phyloP scores from a whole-genome alignment of 2,113 vertebrate genomes.

The Oncorhynchus masou region DNA sequence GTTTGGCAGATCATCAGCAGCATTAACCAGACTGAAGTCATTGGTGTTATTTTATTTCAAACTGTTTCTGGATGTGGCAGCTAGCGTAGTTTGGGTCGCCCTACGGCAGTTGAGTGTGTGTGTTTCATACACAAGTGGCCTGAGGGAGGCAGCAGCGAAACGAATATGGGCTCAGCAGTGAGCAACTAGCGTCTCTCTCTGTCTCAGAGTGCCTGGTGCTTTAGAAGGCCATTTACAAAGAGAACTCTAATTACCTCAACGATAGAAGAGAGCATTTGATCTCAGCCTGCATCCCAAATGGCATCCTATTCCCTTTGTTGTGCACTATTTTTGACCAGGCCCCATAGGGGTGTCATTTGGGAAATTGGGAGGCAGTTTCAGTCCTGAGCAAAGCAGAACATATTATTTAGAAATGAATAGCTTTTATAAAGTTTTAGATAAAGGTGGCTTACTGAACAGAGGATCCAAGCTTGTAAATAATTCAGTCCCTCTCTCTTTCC shows the following conservation, averaged over 20 bases:
- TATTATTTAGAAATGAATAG: constrained; percentile 65
- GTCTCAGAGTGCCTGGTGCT: constrained; percentile 46
- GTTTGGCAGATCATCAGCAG: constrained; percentile 3
- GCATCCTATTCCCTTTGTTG: too few relatives aligned
- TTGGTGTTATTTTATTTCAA: constrained; percentile 31
- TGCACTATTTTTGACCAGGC: too few relatives aligned
- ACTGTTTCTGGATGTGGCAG: constrained; percentile 21
- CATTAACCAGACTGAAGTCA: constrained; percentile 15
- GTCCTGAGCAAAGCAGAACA: constrained; percentile 76
- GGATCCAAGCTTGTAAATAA: constrained; percentile 73
- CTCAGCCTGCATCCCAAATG: constrained; percentile 20
- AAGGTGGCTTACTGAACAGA: constrained; percentile 73
- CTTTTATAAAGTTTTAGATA: constrained; percentile 59
- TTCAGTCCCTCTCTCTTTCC: constrained; percentile 44
- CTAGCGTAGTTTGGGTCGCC: too few relatives aligned
- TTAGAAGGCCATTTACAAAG: constrained; percentile 79
- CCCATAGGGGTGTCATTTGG: too few relatives aligned
- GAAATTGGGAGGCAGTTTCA: too few relatives aligned
- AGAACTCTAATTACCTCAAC: constrained; percentile 77
- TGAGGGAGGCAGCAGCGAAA: constrained; percentile 80
- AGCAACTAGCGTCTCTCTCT: constrained; percentile 46
- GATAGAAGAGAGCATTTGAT: constrained; percentile 76
- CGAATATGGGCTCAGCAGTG: constrained; percentile 52
- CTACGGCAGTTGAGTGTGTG: constrained; percentile 15
- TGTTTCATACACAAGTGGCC: constrained; percentile 59